These are phyloP conservation scores for Anthopleura xanthogrammica DNA, from an alignment of 92 coral and sea anemone genomes.

Conservation along the genomic window DNA sequence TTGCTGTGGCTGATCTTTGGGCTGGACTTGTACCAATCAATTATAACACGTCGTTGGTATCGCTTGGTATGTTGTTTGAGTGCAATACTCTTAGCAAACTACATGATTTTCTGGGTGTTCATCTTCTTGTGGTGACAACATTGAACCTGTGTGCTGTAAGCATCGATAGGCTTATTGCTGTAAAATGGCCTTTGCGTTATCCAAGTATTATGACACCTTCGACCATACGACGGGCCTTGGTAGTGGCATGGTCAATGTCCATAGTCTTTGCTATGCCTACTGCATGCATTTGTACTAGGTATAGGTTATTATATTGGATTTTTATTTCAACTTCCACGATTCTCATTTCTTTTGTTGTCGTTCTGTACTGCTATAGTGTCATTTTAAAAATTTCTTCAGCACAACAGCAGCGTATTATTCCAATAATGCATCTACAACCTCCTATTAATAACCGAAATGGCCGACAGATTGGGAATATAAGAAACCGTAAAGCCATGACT, in stretches of 20 bases:
- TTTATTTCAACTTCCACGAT: not conserved
- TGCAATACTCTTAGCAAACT: too few species aligned
- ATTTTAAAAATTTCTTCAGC: conserved; percentile 5
- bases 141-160: conserved; percentile 8
- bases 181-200: conserved; percentile 14
- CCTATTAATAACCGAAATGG: not conserved
- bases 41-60: not conserved
- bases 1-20: conserved; percentile 10
- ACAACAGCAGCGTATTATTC: conserved; percentile 9
- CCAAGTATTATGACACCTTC: not conserved
- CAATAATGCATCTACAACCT: not conserved
- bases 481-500: conserved; percentile 15
- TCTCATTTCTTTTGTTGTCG: conserved; percentile 16
- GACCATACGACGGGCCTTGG: not conserved
- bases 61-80: not conserved
- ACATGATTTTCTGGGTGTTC: not conserved
- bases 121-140: not conserved
- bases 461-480: not conserved
- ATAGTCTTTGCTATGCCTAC: not conserved
- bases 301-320: not conserved
- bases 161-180: conserved; percentile 24
- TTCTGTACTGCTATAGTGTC: conserved; percentile 14
- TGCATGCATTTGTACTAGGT: not conserved
- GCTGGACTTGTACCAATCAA: not conserved
- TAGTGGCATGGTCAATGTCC: not conserved